phyloP scores from a whole-genome alignment of 2,113 vertebrate species.

The Bufo bufo region DNA sequence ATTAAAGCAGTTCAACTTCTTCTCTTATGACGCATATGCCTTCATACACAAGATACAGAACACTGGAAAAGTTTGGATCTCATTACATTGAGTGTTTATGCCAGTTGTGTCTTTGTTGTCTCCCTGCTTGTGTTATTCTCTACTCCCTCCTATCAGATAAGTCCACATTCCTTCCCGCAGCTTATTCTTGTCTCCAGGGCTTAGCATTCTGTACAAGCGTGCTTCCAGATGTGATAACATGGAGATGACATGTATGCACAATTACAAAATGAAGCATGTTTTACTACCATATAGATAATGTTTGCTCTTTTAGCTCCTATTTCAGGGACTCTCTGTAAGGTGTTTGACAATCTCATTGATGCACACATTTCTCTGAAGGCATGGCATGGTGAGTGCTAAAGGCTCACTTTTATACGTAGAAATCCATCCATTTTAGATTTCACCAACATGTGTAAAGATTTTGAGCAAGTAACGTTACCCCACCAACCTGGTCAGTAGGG shows the following conservation, averaged over 20 bases:
- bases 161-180: slow-evolving; percentile 19
- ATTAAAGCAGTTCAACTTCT: neutral
- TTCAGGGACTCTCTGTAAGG: too few species aligned
- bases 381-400: too few species aligned
- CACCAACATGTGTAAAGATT: neutral
- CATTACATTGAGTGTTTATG: neutral
- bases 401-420: too few species aligned
- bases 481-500: neutral
- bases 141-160: slow-evolving; percentile 6
- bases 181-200: slow-evolving; percentile 10
- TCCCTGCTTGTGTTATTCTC: neutral
- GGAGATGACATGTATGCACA: neutral
- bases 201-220: neutral
- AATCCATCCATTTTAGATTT: neutral
- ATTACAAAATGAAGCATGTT: neutral
- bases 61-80: neutral
- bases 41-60: neutral
- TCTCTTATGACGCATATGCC: neutral
- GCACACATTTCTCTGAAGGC: too few species aligned
- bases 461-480: neutral
- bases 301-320: neutral
- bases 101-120: neutral
- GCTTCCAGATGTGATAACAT: slow-evolving; percentile 24
- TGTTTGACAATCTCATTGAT: neutral
- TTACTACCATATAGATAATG: neutral